Evolutionary conservation across 2,797 vertebrate genomes (phyloP), one percentile per base, ranked within the genome.

Genomic region (Micromesistius poutassou): DNA sequence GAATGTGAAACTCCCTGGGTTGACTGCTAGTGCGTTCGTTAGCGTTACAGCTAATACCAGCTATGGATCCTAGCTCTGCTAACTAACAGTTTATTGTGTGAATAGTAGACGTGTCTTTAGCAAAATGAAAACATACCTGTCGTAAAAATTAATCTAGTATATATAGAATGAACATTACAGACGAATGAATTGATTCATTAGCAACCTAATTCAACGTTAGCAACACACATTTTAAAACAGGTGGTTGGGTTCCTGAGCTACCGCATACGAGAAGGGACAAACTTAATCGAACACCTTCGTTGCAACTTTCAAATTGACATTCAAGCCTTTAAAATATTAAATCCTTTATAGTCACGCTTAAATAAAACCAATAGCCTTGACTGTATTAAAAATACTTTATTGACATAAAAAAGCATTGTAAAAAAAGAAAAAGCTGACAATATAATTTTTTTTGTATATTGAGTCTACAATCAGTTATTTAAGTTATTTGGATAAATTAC

Each of bases 241-340:
- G 55, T 25, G 55, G 62, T 28, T 25, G n/a, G 4, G n/a, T 68
- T 68, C 62, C n/a, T 68, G 62, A 28, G 62, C 62, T 86, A 91
- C 85, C 83, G 85, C 22, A 74, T 0, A 25, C 0, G 71, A 33
- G 36, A 79, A 86, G 78, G 87, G 85, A 84, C 90, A 87, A 83
- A 81, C 74, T 50, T 74, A 0, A 16, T 50, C 30, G 19, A 22
- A 12, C 9, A 12, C n/a, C 8, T 6, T 28, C 12, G 62, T 28
- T 25, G 62, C n/a, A 25, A 66, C 19, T 25, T 66, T 66, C 25
- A 66, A 46, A 46, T 14, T 1, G 16, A 50, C 16, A 50, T 19
- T 50, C 14, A 19, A 50, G 46, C 3, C 46, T 22, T 50, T 50
- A 14, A 19, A 4, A 5, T 16, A 22, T 19, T 0, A 16, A 0